Base-by-base conservation (phyloP, 1,140 invertebrate species). In the Macrobrachium nipponense region DNA sequence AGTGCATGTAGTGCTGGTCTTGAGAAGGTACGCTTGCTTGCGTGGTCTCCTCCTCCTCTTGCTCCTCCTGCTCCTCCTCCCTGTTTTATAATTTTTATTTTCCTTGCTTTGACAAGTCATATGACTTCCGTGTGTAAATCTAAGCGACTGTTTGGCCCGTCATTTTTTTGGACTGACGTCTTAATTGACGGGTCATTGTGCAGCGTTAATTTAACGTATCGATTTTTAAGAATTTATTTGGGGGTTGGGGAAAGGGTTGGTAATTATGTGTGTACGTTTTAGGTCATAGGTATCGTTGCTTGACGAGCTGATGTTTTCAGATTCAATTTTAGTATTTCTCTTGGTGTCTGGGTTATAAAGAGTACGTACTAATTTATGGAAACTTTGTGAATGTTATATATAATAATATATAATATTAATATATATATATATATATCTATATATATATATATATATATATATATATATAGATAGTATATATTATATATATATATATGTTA, bases 101-200 rank as follows among this genome's bases (percentile, higher is more conserved):
- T 68, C 58, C 68, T 73, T 36, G 58, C 20, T 73, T 58, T 60
- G 17, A 72, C 23, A n/a, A 18, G 12, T 18, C 44, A 36, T 73
- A 8, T 73, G 27, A 36, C 68, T 81, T 72, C 80, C 51, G 43
- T 18, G 51, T 81, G 80, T 51, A 51, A 51, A 51, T 51, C 51
- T 51, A 51, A 51, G 51, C 51, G 3, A 12, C 51, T 51, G 51
- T 51, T 51, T 51, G 51, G 51, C 51, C 0, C 51, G 12, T 10
- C 51, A n/a, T 51, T 8, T 51, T 51, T 51, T 2, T 51, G 51
- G 51, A 51, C 12, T 51, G 12, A 51, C 51, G 51, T 51, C 51
- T 51, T 51, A 51, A 51, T 51, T 51, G 51, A 51, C 51, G 51
- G 51, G 51, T 51, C 51, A 51, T 12, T 51, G 7, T 51, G 5